Evolutionary conservation across 2,113 vertebrate genomes (phyloP).

Genomic region (Bubo scandiacus): DNA sequence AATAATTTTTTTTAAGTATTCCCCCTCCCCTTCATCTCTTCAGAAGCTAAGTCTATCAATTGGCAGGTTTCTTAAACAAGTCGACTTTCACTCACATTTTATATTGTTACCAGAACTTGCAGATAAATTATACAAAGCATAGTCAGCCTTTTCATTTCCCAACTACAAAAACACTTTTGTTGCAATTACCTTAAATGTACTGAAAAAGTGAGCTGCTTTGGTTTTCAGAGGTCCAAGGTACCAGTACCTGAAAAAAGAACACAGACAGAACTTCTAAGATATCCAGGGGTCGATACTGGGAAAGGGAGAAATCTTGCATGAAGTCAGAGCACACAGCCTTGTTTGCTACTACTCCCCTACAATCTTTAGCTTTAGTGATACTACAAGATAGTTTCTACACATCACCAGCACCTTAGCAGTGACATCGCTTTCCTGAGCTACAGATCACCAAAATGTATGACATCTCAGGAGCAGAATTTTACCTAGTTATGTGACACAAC

Average conservation of each 20-base stretch:
- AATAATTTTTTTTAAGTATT: not conserved
- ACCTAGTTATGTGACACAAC: not conserved
- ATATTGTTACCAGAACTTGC: not conserved
- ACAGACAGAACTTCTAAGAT: not conserved
- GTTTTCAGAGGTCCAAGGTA: slow-evolving; percentile 95
- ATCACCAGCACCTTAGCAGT: not conserved
- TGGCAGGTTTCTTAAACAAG: not conserved
- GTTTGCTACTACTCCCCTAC: not conserved
- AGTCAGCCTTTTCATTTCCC: not conserved
- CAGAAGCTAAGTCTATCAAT: not conserved
- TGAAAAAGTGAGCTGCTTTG: slow-evolving; percentile 91
- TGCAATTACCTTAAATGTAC: slow-evolving; percentile 79
- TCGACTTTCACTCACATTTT: not conserved
- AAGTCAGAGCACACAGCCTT: not conserved
- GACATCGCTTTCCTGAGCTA: not conserved
- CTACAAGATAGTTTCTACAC: not conserved
- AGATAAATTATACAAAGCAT: not conserved
- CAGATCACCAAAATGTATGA: not conserved
- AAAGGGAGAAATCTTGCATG: not conserved
- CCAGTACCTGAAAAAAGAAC: slow-evolving; percentile 85
- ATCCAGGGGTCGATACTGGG: not conserved
- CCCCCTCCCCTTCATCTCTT: not conserved
- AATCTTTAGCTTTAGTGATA: not conserved
- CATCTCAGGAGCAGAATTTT: not conserved
- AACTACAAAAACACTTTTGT: not conserved